Base-by-base conservation (phyloP, 2,888 invertebrate genomes). In the Torymus tubicola region DNA sequence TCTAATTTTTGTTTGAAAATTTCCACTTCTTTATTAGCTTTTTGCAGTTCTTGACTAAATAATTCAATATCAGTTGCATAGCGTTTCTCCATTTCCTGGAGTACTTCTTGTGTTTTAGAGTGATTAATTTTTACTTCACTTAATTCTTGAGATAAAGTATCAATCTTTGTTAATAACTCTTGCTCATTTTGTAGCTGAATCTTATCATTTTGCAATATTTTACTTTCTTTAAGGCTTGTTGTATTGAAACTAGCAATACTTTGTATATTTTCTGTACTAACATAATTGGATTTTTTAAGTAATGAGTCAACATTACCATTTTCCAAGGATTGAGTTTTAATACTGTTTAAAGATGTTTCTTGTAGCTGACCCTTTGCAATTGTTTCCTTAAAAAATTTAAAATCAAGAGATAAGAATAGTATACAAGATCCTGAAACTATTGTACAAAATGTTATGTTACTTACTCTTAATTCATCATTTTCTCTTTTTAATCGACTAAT, bases 401-500 rank as follows among this genome's bases (percentile, higher is more conserved):
- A 60, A 63, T 65, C 53, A 65, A 18, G 58, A 13, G 42, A 42
- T 21, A 52, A 18, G 4, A 31, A 31, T 31, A 31, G 8, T 31
- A 31, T 31, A 31, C 31, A 31, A 2, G 31, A 50, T 85, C 86
- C 8, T 3, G 8, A 31, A 31, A 31, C 8, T 1, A 31, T 2
- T 8, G 3, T 31, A 2, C 31, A 1, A 31, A 31, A 31, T 31
- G 31, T 0, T 31, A 31, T 31, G 31, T 31, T 13, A 72, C 73
- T 71, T 58, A 81, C 81, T 50, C 68, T 55, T 57, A 91, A 84
- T n/a, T 89, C 87, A 10, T 82, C 53, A 84, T 90, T 90, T 84
- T 91, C 90, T 18, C 84, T 85, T 76, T 87, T 88, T 21, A 91
- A 86, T 55, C 88, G 86, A 14, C 84, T 85, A 12, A 95, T 93